phyloP scores from a whole-genome alignment of 2,797 vertebrate species.

The Peromyscus eremicus region DNA sequence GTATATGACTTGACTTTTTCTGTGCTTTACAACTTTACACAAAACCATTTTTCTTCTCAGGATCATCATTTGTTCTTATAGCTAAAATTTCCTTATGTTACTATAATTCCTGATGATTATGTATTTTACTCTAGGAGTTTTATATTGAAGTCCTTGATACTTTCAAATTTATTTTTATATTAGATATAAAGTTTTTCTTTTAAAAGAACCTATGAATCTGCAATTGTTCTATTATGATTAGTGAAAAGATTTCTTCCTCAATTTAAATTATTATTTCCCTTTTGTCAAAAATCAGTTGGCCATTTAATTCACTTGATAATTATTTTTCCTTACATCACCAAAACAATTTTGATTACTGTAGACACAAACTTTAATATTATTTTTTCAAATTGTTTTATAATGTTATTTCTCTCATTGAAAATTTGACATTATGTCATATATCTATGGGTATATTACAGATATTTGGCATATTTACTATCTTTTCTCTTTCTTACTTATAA shows the following conservation, averaged over 20 bases:
- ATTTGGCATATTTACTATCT: not conserved
- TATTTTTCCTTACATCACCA: not conserved
- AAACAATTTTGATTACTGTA: not conserved
- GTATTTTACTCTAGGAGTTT: not conserved
- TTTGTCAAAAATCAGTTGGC: not conserved
- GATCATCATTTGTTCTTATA: not conserved
- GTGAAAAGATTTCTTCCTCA: not conserved
- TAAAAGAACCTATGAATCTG: not conserved
- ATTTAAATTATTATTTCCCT: not conserved
- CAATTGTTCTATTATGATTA: not conserved
- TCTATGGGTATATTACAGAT: not conserved
- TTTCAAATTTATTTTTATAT: not conserved
- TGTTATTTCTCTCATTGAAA: not conserved
- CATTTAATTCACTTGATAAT: not conserved
- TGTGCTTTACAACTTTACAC: not conserved
- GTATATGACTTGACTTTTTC: not conserved
- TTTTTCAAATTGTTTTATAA: not conserved
- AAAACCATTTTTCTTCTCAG: not conserved
- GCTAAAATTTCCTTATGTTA: not conserved
- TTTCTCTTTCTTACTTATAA: not conserved
- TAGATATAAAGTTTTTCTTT: not conserved
- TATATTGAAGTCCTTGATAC: not conserved
- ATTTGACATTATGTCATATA: not conserved
- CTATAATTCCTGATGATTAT: not conserved
- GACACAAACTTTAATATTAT: not conserved